A percentile compares a stretch with the other conserved stretches of the same genome.
These are phyloP conservation scores for Sesamia nonagrioides DNA, from an alignment of 1,140 invertebrate genomes.

Conservation along the genomic window DNA sequence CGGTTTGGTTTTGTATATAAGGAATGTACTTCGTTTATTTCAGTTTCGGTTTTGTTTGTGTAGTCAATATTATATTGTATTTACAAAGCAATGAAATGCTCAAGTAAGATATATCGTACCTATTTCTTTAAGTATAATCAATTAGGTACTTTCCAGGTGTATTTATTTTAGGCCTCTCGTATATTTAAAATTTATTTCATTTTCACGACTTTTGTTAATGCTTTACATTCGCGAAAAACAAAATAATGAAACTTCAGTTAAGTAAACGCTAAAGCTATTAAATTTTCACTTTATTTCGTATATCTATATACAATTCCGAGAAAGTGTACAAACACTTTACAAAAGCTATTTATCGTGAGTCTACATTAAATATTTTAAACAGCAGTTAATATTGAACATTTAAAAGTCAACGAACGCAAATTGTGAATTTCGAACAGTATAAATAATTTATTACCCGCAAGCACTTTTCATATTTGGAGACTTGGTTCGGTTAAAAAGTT, in stretches of 20 bases:
- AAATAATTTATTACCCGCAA: constrained; percentile 42
- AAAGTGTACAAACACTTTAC: background rate
- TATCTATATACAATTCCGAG: background rate
- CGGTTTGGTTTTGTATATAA: constrained; percentile 34
- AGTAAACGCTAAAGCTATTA: background rate
- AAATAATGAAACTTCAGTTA: background rate
- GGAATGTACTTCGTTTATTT: constrained; percentile 17
- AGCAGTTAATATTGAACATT: constrained; percentile 33
- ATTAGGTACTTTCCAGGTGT: background rate
- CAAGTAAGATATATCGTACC: background rate
- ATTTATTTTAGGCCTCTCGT: too few relatives aligned
- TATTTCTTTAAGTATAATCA: background rate
- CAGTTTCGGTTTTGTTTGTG: constrained; percentile 3
- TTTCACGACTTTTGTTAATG: background rate
- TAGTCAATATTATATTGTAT: constrained; percentile 12
- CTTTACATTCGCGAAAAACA: background rate
- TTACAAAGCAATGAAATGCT: background rate
- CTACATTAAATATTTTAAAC: constrained; percentile 31
- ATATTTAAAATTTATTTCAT: background rate
- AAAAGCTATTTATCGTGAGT: constrained; percentile 6
- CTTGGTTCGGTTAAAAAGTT: constrained; percentile 45
- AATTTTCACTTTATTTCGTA: background rate
- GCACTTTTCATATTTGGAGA: constrained; percentile 43
- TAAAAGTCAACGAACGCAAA: constrained; percentile 33
- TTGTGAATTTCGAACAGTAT: constrained; percentile 35